Base-by-base conservation (phyloP, 2,888 invertebrate species). In the Ophion obscuratus region DNA sequence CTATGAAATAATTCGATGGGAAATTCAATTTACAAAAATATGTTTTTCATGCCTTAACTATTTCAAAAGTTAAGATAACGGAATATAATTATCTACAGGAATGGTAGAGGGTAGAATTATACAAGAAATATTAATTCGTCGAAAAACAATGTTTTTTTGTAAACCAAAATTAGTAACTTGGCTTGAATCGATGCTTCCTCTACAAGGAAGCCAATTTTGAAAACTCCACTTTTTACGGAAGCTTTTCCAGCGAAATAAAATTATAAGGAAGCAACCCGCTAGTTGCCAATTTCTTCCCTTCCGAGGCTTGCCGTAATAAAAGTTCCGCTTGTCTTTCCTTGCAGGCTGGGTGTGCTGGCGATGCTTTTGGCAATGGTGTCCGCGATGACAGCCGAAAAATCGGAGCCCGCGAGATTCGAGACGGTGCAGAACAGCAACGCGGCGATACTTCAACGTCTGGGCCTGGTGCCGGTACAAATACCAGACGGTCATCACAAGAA, bases 401-500 rank as follows among this genome's bases (percentile, higher is more conserved):
- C 85, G 11, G 86, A 88, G 4, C 27, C 80, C 10, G 83, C 91
- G 17, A 88, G 81, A 62, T 93, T 90, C 87, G 92, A 93, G 87
- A 94, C 94, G 3, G 93, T 93, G 31, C 96, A 95, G 86, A 95
- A 95, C 0, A 94, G 95, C 89, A 96, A 96, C 84, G 96, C 96
- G 90, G 96, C 96, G 47, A 95, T 97, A 6, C 95, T 97, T 87
- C 96, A 97, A 91, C 96, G 97, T 85, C 95, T 98, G 77, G 98
- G 98, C 24, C 95, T 98, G 85, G 95, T 96, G 87, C 96, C 97
- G 91, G 95, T 97, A 71, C 95, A 96, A 89, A 96, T 97, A 90
- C 97, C 97, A 59, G 96, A 96, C 85, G 97, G 97, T 71, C 97
- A 97, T 92, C 97, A 97, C 92, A 95, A 97, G 90, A 98, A 98